phyloP scores from a whole-genome alignment of 2,113 vertebrate species.

The Rallus limicola region DNA sequence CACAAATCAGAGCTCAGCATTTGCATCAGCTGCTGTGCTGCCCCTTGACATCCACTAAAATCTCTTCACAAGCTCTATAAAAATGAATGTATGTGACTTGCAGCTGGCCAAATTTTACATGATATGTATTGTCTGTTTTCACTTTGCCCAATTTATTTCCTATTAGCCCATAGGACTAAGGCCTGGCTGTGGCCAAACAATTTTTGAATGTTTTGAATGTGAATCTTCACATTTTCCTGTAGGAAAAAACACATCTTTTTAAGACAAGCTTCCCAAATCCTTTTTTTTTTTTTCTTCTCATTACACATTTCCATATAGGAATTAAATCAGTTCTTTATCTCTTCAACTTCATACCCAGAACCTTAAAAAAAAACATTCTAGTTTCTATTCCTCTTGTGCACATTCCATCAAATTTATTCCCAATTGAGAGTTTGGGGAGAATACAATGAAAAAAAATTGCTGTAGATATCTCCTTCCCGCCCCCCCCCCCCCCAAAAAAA shows the following conservation, averaged over 20 bases:
- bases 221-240: background rate
- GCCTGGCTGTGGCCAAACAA: background rate
- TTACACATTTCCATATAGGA: background rate
- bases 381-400: background rate
- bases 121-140: background rate
- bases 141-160: background rate
- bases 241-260: background rate
- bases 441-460: background rate
- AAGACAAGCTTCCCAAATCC: background rate
- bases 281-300: no score
- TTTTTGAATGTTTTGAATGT: background rate
- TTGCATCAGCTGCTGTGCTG: background rate
- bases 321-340: background rate
- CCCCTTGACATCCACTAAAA: background rate
- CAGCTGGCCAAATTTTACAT: background rate
- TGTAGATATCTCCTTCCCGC: background rate
- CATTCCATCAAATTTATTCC: background rate
- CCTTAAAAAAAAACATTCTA: background rate
- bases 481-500: background rate
- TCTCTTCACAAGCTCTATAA: background rate
- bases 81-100: background rate
- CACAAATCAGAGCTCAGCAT: background rate
- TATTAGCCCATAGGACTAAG: background rate
- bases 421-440: background rate
- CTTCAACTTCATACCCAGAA: background rate